A percentile compares a stretch with the other conserved stretches of the same genome.
Conservation (phyloP, 1,140 invertebrate species). For the Dendroctonus ponderosae region DNA sequence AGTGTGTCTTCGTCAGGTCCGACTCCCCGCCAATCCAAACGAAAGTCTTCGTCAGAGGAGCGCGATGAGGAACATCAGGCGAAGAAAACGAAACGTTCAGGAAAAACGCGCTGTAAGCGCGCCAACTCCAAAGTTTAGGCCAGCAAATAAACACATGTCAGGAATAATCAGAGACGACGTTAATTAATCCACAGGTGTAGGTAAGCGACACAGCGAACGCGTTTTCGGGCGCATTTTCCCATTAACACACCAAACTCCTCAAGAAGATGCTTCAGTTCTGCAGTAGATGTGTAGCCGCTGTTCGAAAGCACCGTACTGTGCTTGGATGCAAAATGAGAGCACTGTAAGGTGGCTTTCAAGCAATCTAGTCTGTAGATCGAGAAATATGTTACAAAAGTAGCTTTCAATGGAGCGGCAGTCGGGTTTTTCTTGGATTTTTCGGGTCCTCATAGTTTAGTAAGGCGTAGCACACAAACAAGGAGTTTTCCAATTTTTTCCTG, state of each 20-base stretch:
- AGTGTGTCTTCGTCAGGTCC: slow-evolving; percentile 4
- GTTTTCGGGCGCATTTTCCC: neutral
- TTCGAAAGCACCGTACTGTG: neutral
- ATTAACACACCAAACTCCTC: neutral
- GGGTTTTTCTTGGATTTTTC: too few relatives aligned
- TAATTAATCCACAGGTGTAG: neutral
- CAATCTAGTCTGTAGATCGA: too few relatives aligned
- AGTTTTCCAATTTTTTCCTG: too few relatives aligned
- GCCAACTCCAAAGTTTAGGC: slow-evolving; percentile 7
- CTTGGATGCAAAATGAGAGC: too few relatives aligned
- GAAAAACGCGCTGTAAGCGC: slow-evolving; percentile 18
- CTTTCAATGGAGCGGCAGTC: too few relatives aligned
- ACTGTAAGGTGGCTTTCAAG: too few relatives aligned
- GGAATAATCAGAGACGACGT: neutral
- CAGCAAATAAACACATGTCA: neutral
- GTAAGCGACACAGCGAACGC: too few relatives aligned
- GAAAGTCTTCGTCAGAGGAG: slow-evolving; percentile 26
- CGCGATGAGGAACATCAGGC: neutral
- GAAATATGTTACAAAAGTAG: too few relatives aligned
- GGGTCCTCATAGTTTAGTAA: too few relatives aligned
- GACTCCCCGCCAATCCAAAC: slow-evolving; percentile 13
- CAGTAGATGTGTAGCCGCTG: slow-evolving; percentile 9
- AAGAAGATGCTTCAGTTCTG: slow-evolving; percentile 11
- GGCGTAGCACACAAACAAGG: too few relatives aligned
- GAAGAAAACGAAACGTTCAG: slow-evolving; percentile 16